Evolutionary conservation across 2,888 invertebrate species (phyloP).

Genomic region (Drymonia ruficornis): DNA sequence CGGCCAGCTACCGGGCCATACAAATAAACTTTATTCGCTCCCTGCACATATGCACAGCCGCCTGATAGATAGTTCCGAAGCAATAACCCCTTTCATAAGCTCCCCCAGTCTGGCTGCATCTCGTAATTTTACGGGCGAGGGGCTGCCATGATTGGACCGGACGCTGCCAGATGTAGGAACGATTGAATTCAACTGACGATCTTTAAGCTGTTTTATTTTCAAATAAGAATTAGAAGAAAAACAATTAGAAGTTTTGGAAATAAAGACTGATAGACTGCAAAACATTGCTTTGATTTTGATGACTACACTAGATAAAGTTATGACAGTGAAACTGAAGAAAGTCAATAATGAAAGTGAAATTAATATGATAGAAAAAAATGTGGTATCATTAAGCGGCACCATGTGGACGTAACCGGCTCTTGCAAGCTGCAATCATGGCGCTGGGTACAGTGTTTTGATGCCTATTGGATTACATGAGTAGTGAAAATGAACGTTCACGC

Average conservation of each 20-base stretch:
- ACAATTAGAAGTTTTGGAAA: neutral
- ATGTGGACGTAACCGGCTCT: constrained; percentile 35
- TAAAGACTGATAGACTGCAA: constrained; percentile 12
- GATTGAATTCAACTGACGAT: constrained; percentile 28
- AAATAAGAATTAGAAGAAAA: constrained; percentile 33
- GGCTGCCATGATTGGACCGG: constrained; percentile 66
- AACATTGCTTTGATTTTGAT: constrained; percentile 24
- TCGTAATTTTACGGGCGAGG: constrained; percentile 79
- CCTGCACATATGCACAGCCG: constrained; percentile 71
- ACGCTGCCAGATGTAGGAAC: constrained; percentile 47
- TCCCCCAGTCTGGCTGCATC: constrained; percentile 74
- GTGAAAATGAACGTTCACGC: constrained; percentile 8
- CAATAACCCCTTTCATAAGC: constrained; percentile 80
- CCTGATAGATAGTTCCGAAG: constrained; percentile 73
- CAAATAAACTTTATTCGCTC: constrained; percentile 84
- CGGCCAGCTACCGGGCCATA: constrained; percentile 66
- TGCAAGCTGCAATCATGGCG: constrained; percentile 30
- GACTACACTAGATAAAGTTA: constrained; percentile 12
- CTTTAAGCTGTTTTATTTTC: constrained; percentile 29
- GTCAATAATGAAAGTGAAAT: constrained; percentile 50
- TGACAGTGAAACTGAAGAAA: constrained; percentile 43
- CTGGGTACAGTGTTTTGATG: constrained; percentile 33
- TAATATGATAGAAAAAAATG: constrained; percentile 41
- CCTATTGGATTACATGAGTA: constrained; percentile 39
- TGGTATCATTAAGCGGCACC: constrained; percentile 41